A percentile compares a stretch with the other conserved stretches of the same genome.
Conservation (phyloP, 2,113 vertebrate genomes). For the Podilymbus podiceps region DNA sequence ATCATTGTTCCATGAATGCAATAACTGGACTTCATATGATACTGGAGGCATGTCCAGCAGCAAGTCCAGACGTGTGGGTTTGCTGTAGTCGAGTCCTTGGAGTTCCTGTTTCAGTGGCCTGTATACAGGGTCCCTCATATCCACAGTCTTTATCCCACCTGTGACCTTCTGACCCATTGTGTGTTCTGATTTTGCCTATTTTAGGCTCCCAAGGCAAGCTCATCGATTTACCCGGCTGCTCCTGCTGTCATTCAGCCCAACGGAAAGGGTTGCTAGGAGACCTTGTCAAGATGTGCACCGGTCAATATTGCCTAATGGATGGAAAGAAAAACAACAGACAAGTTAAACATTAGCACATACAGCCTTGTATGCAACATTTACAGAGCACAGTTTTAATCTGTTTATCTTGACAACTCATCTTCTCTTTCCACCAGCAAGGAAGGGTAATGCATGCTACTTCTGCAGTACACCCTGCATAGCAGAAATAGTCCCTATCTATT, state of each 20-base stretch:
- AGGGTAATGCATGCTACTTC: neutral
- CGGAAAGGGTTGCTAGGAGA: slow-evolving; percentile 19
- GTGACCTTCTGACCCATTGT: slow-evolving; percentile 99
- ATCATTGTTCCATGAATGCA: slow-evolving; percentile 95
- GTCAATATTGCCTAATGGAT: slow-evolving; percentile 65
- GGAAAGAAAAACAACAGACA: slow-evolving; percentile 21
- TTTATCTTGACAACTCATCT: neutral
- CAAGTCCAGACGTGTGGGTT: slow-evolving; percentile 91
- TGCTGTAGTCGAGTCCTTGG: slow-evolving; percentile 90
- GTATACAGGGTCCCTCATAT: slow-evolving; percentile 93
- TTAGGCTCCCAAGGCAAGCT: slow-evolving; percentile 14
- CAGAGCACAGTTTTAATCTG: no score
- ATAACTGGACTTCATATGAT: slow-evolving; percentile 80
- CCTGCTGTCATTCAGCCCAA: slow-evolving; percentile 21
- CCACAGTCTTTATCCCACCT: slow-evolving; percentile 96
- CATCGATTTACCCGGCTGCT: slow-evolving; percentile 43
- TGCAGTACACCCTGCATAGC: accelerated
- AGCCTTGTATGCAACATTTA: neutral
- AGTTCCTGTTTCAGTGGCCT: slow-evolving; percentile 91
- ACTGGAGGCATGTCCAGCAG: slow-evolving; percentile 93
- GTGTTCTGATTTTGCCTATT: neutral
- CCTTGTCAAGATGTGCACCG: neutral
- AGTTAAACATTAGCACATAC: neutral
- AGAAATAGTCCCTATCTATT: no score
- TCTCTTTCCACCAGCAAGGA: neutral